Evolutionary conservation across 2,797 vertebrate genomes (phyloP).

Genomic region (Mus minutoides): DNA sequence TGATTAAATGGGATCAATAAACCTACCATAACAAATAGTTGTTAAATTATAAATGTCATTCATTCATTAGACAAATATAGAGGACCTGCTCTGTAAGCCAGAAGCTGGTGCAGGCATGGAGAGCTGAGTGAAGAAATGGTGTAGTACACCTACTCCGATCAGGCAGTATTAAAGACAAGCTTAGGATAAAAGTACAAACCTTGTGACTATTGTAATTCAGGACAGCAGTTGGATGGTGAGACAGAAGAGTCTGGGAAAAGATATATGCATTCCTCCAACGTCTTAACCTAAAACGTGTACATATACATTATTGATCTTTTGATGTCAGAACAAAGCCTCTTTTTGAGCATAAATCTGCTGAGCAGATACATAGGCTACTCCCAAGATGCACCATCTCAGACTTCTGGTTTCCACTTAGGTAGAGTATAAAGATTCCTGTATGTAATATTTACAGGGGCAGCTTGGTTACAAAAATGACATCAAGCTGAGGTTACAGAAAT

Average conservation of each 20-base stretch:
- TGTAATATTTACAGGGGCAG: neutral
- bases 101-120: neutral
- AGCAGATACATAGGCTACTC: neutral
- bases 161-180: neutral
- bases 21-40: neutral
- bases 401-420: neutral
- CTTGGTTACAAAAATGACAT: neutral
- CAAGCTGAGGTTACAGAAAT: neutral
- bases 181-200: neutral
- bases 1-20: neutral
- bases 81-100: neutral
- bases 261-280: neutral
- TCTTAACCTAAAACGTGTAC: neutral
- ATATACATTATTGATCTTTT: neutral
- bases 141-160: neutral
- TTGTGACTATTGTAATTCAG: neutral
- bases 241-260: neutral
- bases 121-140: neutral
- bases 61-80: neutral
- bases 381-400: neutral
- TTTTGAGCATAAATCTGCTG: neutral
- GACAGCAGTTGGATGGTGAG: neutral
- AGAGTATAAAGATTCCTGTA: neutral
- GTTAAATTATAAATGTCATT: neutral
- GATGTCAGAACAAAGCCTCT: neutral